A percentile compares a stretch with the other conserved stretches of the same genome.
phyloP scores from a whole-genome alignment of 2,888 invertebrate genomes.

The Zele albiditarsus region DNA sequence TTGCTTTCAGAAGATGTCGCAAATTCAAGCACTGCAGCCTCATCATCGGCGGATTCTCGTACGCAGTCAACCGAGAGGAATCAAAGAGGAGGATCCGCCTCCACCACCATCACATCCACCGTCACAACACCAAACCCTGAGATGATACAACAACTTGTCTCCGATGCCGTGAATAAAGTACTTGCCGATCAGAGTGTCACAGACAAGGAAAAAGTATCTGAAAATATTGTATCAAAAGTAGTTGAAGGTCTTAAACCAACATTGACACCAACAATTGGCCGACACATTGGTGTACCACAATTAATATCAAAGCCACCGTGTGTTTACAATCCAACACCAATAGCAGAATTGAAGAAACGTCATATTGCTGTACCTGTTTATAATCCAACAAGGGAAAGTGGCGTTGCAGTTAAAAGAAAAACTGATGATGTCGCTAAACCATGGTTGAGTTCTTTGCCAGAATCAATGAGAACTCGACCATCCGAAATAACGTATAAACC shows the following conservation, averaged over 20 bases:
- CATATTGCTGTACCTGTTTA: constrained; percentile 69
- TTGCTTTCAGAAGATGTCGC: constrained; percentile 58
- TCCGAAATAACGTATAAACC: constrained; percentile 65
- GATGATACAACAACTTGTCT: constrained; percentile 77
- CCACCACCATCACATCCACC: constrained; percentile 57
- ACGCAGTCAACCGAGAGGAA: constrained; percentile 52
- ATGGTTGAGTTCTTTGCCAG: constrained; percentile 59
- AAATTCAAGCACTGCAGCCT: constrained; percentile 47
- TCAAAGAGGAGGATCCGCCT: constrained; percentile 48
- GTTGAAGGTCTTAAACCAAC: constrained; percentile 73
- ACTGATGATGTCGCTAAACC: constrained; percentile 61
- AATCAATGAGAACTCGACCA: constrained; percentile 53
- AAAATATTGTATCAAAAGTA: constrained; percentile 75
- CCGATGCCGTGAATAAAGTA: constrained; percentile 78
- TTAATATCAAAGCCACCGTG: constrained; percentile 60
- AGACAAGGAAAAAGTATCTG: constrained; percentile 72
- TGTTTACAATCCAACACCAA: constrained; percentile 80
- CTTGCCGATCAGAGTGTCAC: constrained; percentile 74
- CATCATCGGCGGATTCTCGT: constrained; percentile 47
- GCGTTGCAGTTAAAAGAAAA: constrained; percentile 67
- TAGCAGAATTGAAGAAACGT: constrained; percentile 75
- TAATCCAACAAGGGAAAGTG: constrained; percentile 66
- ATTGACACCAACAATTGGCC: constrained; percentile 54
- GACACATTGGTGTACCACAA: constrained; percentile 60
- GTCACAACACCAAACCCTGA: constrained; percentile 73